A percentile compares a stretch with the other conserved stretches of the same genome.
These are phyloP conservation scores for Drosophila anomalipes DNA, from an alignment of 2,888 invertebrate species.

Conservation along the genomic window DNA sequence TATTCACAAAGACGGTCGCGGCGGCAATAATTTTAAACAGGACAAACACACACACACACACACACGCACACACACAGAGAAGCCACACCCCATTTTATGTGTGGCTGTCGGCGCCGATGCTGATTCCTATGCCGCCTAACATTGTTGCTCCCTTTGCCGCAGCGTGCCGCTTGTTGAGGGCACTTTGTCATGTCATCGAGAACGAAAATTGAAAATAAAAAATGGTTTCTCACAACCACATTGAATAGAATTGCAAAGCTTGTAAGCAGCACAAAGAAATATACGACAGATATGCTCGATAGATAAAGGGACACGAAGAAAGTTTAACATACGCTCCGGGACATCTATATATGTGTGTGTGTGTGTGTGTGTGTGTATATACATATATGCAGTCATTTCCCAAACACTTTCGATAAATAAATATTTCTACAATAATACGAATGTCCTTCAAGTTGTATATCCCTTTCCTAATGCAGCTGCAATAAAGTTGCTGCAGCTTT, in stretches of 20 bases:
- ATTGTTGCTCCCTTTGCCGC: conserved; percentile 48
- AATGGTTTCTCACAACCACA: conserved; percentile 53
- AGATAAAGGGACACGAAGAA: neutral
- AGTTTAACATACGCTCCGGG: conserved; percentile 19
- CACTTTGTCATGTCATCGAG: conserved; percentile 78
- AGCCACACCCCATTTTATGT: conserved; percentile 44
- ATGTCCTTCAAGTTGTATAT: conserved; percentile 1
- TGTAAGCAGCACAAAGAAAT: conserved; percentile 40
- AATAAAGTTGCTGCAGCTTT: neutral
- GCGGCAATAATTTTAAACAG: conserved; percentile 61
- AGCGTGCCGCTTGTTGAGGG: conserved; percentile 52
- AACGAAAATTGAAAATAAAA: conserved; percentile 77
- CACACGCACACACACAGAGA: neutral
- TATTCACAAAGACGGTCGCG: conserved; percentile 44
- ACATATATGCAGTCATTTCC: conserved; percentile 1
- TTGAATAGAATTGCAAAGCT: conserved; percentile 70
- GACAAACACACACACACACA: conserved; percentile 3
- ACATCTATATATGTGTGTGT: neutral
- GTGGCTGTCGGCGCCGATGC: neutral
- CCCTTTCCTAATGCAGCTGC: neutral
- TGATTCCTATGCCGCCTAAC: neutral
- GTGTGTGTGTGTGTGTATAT: neutral
- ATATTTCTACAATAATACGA: neutral
- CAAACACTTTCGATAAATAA: conserved; percentile 17
- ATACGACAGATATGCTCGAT: conserved; percentile 9